phyloP scores from a whole-genome alignment of 2,113 vertebrate species.

The Gallinago paraguaiae region DNA sequence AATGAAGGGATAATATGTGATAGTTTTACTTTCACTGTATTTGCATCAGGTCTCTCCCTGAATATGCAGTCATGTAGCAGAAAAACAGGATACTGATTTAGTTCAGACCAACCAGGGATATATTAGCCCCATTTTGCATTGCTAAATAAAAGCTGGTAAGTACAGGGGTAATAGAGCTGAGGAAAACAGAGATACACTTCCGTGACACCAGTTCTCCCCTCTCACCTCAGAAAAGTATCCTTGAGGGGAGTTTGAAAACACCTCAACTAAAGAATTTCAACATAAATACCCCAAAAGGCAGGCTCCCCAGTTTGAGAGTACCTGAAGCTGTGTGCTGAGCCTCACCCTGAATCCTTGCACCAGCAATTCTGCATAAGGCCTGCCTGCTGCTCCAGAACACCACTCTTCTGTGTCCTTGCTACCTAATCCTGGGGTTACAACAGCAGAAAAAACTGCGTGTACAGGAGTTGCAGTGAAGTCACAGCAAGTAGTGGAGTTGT shows the following conservation, averaged over 20 bases:
- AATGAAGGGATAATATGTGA: background rate
- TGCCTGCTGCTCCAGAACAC: background rate
- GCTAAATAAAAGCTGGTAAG: background rate
- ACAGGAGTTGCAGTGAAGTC: accelerated
- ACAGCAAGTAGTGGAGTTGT: background rate
- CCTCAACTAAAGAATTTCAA: background rate
- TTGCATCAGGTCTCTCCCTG: background rate
- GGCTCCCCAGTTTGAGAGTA: background rate
- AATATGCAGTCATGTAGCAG: background rate
- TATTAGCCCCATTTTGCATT: background rate
- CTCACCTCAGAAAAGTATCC: background rate
- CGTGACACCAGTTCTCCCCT: background rate
- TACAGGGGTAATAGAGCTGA: background rate
- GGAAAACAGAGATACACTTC: background rate
- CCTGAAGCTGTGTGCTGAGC: background rate
- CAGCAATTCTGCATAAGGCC: background rate
- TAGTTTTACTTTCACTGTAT: background rate
- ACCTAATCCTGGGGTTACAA: accelerated
- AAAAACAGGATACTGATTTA: background rate
- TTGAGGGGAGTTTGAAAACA: background rate
- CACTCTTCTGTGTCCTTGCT: background rate
- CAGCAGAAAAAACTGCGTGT: background rate
- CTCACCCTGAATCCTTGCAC: background rate
- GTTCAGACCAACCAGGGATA: background rate
- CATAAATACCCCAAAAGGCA: background rate